Evolutionary conservation across 2,888 invertebrate species (phyloP).

Genomic region (Stramonita haemastoma): DNA sequence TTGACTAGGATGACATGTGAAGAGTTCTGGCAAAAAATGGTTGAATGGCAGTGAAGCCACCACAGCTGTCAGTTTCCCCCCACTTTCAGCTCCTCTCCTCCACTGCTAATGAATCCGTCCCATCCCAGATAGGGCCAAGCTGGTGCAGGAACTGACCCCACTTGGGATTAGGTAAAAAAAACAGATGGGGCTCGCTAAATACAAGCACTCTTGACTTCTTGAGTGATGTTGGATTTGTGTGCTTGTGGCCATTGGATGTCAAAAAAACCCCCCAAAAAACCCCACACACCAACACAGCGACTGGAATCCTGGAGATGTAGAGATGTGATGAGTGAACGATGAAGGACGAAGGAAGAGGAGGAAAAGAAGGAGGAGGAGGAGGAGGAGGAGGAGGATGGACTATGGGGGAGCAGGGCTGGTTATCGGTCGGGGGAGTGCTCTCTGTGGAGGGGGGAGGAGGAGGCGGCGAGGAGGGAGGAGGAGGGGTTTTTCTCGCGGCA

Average conservation of each 20-base stretch:
- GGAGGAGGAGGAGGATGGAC: not conserved
- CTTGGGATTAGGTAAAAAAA: too few species aligned
- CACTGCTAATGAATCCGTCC: too few species aligned
- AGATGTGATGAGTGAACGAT: too few species aligned
- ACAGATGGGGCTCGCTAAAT: not conserved
- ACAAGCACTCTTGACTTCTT: not conserved
- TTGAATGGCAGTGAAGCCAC: too few species aligned
- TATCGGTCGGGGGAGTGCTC: slow-evolving; percentile 37
- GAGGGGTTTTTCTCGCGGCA: slow-evolving; percentile 72
- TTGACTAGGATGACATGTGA: not conserved
- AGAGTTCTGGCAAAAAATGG: not conserved
- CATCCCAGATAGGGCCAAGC: too few species aligned
- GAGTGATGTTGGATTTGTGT: not conserved
- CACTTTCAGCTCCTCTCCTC: too few species aligned
- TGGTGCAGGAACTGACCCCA: too few species aligned
- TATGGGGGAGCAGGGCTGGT: not conserved
- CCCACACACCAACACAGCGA: not conserved
- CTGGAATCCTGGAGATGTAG: not conserved
- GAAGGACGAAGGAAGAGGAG: not conserved
- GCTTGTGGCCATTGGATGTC: too few species aligned
- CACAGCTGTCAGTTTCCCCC: not conserved
- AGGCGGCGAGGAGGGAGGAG: not conserved
- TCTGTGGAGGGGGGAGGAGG: not conserved
- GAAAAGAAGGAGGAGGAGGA: not conserved
- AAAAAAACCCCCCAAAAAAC: too few species aligned